These are phyloP conservation scores for Gobiocypris rarus DNA, from an alignment of 2,113 vertebrate genomes.

Conservation along the genomic window DNA sequence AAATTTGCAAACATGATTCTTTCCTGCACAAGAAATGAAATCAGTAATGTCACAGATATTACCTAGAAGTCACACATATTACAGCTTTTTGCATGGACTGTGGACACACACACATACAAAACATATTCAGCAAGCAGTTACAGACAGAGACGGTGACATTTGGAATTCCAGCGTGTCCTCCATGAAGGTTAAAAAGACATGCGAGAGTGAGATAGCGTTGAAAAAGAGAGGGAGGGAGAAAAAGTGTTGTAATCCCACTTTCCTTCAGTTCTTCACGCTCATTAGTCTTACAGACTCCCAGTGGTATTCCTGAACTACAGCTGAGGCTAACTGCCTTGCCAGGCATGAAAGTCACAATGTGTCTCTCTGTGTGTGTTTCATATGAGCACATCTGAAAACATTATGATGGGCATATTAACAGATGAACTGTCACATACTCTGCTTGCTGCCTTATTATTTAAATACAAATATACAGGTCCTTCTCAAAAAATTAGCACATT, in stretches of 20 bases:
- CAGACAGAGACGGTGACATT: slow-evolving; percentile 8
- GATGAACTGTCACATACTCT: neutral
- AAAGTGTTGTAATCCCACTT: neutral
- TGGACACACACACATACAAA: neutral
- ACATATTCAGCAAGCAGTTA: neutral
- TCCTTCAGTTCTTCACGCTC: slow-evolving; percentile 34
- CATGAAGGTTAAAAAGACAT: slow-evolving; percentile 45
- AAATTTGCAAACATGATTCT: slow-evolving; percentile 97
- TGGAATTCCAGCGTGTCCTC: slow-evolving; percentile 42
- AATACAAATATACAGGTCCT: no score
- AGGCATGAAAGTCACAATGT: slow-evolving; percentile 37
- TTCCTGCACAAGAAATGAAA: slow-evolving; percentile 77
- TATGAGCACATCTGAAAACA: slow-evolving; percentile 20
- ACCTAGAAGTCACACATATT: neutral
- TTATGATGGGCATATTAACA: neutral
- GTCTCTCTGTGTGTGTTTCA: slow-evolving; percentile 12
- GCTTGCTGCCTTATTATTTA: no score
- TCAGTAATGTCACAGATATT: neutral
- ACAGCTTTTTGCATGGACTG: neutral
- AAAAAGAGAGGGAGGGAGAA: neutral
- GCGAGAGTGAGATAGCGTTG: neutral
- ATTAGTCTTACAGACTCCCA: slow-evolving; percentile 42
- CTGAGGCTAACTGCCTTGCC: slow-evolving; percentile 22
- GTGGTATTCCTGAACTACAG: slow-evolving; percentile 30
- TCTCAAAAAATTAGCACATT: no score